These are phyloP conservation scores for Achroia grisella DNA, from an alignment of 1,140 invertebrate genomes.

Conservation along the genomic window DNA sequence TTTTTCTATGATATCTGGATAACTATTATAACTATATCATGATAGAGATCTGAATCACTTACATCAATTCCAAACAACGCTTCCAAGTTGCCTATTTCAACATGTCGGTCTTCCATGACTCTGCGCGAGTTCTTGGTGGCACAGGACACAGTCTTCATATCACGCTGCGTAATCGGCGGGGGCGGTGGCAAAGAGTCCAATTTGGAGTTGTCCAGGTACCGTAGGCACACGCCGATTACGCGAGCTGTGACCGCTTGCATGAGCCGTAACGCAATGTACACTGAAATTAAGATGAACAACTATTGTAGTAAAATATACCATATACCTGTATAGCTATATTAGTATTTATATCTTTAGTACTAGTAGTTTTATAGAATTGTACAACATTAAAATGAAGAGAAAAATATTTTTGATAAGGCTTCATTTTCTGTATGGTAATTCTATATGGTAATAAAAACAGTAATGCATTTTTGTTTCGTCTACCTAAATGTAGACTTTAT, in stretches of 20 bases:
- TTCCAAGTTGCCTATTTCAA: slow-evolving; percentile 83
- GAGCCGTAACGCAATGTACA: slow-evolving; percentile 80
- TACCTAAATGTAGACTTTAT: too few relatives aligned
- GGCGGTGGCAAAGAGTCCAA: slow-evolving; percentile 72
- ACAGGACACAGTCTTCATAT: slow-evolving; percentile 73
- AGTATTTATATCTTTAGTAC: too few relatives aligned
- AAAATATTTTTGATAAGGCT: too few relatives aligned
- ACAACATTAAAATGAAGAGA: too few relatives aligned
- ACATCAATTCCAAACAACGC: slow-evolving; percentile 80
- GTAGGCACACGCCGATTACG: slow-evolving; percentile 80
- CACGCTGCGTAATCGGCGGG: slow-evolving; percentile 67
- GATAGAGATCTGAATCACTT: too few relatives aligned
- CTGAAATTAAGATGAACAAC: slow-evolving; percentile 65
- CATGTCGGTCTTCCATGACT: slow-evolving; percentile 91
- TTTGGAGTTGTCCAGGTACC: slow-evolving; percentile 78
- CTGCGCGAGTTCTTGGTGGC: slow-evolving; percentile 87
- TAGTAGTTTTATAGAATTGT: too few relatives aligned
- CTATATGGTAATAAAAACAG: too few relatives aligned
- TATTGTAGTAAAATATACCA: background rate
- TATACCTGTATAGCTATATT: too few relatives aligned
- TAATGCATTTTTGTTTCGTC: too few relatives aligned
- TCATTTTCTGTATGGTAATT: too few relatives aligned
- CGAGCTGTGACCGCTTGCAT: slow-evolving; percentile 82
- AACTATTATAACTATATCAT: too few relatives aligned
- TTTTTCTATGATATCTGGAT: too few relatives aligned